A percentile compares a stretch with the other conserved stretches of the same genome.
Evolutionary conservation across 1,140 invertebrate genomes (phyloP).

Genomic region (Bradynema listronoti): DNA sequence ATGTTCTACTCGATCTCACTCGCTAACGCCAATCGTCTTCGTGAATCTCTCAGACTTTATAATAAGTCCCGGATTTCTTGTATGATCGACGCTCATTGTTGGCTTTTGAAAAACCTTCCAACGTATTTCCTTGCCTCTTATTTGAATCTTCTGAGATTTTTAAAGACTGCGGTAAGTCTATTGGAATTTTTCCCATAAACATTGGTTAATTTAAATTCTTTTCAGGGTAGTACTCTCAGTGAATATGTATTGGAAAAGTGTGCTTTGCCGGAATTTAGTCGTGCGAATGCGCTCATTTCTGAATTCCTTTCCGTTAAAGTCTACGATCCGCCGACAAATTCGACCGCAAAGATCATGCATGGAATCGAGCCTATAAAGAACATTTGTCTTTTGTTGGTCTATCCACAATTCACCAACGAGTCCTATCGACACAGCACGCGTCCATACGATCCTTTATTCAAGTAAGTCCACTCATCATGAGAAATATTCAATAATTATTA

Average conservation of each 20-base stretch:
- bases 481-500: background rate
- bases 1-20: slow-evolving; percentile 30
- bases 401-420: slow-evolving; percentile 27
- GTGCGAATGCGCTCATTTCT: slow-evolving; percentile 26
- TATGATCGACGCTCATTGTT: slow-evolving; percentile 18
- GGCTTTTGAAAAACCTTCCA: slow-evolving; percentile 18
- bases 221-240: slow-evolving; percentile 32
- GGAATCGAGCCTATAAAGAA: slow-evolving; percentile 23
- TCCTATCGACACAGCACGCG: slow-evolving; percentile 15
- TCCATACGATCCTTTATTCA: background rate
- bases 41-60: slow-evolving; percentile 25
- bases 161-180: slow-evolving; percentile 30
- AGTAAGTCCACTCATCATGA: background rate
- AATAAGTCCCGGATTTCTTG: slow-evolving; percentile 12
- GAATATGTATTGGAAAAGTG: slow-evolving; percentile 17
- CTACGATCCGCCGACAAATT: slow-evolving; percentile 25
- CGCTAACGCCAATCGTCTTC: slow-evolving; percentile 31
- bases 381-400: slow-evolving; percentile 34
- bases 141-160: slow-evolving; percentile 31
- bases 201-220: slow-evolving; percentile 6
- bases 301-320: slow-evolving; percentile 31
- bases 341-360: slow-evolving; percentile 15
- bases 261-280: background rate
- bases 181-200: no score
- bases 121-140: slow-evolving; percentile 25